These are phyloP conservation scores for Malurus leucopterus DNA, from an alignment of 2,797 vertebrate genomes.

Conservation along the genomic window DNA sequence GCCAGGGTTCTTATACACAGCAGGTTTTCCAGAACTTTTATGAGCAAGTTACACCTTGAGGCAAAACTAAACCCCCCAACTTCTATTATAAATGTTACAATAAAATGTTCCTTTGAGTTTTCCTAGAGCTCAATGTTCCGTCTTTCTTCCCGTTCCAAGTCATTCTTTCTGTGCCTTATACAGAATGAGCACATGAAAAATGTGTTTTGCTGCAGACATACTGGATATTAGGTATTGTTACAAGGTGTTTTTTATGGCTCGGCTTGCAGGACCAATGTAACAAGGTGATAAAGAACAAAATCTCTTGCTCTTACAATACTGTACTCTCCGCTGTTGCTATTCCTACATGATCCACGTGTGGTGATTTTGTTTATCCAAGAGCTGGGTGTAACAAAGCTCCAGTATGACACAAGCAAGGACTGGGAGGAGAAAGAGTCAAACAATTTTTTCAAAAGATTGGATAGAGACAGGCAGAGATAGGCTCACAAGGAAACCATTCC, in stretches of 20 bases:
- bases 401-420: not conserved
- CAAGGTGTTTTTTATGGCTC: constrained; percentile 10
- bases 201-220: constrained; percentile 1
- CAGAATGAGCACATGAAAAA: not conserved
- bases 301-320: not conserved
- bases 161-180: constrained; percentile 39
- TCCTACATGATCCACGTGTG: not conserved
- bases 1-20: constrained; percentile 57
- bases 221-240: constrained; percentile 39
- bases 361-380: not conserved
- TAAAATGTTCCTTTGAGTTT: constrained; percentile 64
- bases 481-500: not conserved
- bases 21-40: constrained; percentile 63
- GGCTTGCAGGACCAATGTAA: not conserved
- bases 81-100: constrained; percentile 63
- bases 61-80: constrained; percentile 55
- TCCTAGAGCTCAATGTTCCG: constrained; percentile 35
- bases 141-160: constrained; percentile 62
- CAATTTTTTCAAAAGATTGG: not conserved
- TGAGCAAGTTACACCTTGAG: constrained; percentile 62
- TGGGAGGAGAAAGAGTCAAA: not conserved
- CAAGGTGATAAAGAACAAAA: constrained; percentile 33
- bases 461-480: not conserved
- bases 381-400: not conserved
- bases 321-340: not conserved